A percentile compares a stretch with the other conserved stretches of the same genome.
Evolutionary conservation across 2,888 invertebrate species (phyloP).

Genomic region (Autographa gamma): DNA sequence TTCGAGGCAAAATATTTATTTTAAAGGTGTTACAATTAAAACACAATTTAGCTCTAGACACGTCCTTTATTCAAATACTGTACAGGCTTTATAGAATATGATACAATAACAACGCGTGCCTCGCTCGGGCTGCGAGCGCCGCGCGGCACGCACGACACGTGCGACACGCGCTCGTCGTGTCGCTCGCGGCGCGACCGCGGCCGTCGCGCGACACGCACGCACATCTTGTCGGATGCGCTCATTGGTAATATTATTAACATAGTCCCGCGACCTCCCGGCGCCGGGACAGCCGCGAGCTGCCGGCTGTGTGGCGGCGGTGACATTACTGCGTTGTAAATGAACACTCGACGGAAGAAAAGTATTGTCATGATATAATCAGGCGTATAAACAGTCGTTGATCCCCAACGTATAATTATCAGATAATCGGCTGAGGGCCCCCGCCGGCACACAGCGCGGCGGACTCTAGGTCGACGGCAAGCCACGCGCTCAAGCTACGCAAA

Average conservation of each 20-base stretch:
- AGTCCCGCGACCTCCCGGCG: constrained; percentile 10
- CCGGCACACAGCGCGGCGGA: constrained; percentile 28
- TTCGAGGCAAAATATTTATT: too few relatives aligned
- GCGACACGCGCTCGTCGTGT: constrained; percentile 5
- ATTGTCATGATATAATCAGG: constrained; percentile 55
- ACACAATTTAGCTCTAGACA: constrained; percentile 74
- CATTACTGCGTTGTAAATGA: constrained; percentile 29
- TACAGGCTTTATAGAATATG: constrained; percentile 82
- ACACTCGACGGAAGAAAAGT: constrained; percentile 48
- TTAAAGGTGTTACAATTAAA: constrained; percentile 35
- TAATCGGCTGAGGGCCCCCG: constrained; percentile 20
- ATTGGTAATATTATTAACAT: constrained; percentile 28
- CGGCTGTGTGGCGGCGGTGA: constrained; percentile 23
- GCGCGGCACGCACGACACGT: constrained; percentile 19
- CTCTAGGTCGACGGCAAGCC: constrained; percentile 49
- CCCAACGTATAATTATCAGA: constrained; percentile 31
- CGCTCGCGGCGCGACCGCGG: background rate
- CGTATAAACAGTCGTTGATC: constrained; percentile 28
- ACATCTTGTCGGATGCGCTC: constrained; percentile 41
- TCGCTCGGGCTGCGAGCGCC: constrained; percentile 29
- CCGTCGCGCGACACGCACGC: background rate
- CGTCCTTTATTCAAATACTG: constrained; percentile 87
- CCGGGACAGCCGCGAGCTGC: constrained; percentile 16
- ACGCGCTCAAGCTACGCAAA: constrained; percentile 69
- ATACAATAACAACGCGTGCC: constrained; percentile 73